A percentile compares a stretch with the other conserved stretches of the same genome.
phyloP scores from a whole-genome alignment of 2,797 vertebrate genomes.

The Phoeniculus purpureus region DNA sequence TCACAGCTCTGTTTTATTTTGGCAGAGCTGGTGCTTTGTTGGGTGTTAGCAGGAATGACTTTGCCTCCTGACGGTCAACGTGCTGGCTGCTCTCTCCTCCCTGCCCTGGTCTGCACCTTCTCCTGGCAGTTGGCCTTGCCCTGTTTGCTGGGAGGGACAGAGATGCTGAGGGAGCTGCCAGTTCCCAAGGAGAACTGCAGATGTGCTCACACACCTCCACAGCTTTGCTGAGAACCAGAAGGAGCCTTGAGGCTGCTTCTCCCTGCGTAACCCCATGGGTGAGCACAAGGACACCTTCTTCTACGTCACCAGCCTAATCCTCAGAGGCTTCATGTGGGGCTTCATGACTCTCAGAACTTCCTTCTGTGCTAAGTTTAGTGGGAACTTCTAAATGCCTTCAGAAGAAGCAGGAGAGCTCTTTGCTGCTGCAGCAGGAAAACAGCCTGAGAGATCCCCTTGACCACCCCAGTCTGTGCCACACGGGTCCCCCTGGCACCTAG shows the following conservation, averaged over 20 bases:
- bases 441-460: background rate
- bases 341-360: background rate
- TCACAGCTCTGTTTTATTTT: background rate
- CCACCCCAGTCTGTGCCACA: rapidly evolving
- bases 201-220: background rate
- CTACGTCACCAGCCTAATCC: background rate
- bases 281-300: rapidly evolving
- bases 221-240: rapidly evolving
- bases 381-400: background rate
- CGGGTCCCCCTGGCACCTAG: rapidly evolving
- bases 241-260: background rate
- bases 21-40: background rate
- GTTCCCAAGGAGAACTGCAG: background rate
- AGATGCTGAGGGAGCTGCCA: background rate
- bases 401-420: background rate
- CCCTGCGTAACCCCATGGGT: background rate
- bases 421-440: rapidly evolving
- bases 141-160: background rate
- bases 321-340: background rate
- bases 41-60: background rate
- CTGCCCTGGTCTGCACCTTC: background rate
- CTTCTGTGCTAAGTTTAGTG: too few species aligned
- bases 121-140: background rate
- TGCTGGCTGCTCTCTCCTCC: background rate
- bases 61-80: background rate